A percentile compares a stretch with the other conserved stretches of the same genome.
Evolutionary conservation across 2,888 invertebrate species (phyloP).

Genomic region (Hyppa rectilinea): DNA sequence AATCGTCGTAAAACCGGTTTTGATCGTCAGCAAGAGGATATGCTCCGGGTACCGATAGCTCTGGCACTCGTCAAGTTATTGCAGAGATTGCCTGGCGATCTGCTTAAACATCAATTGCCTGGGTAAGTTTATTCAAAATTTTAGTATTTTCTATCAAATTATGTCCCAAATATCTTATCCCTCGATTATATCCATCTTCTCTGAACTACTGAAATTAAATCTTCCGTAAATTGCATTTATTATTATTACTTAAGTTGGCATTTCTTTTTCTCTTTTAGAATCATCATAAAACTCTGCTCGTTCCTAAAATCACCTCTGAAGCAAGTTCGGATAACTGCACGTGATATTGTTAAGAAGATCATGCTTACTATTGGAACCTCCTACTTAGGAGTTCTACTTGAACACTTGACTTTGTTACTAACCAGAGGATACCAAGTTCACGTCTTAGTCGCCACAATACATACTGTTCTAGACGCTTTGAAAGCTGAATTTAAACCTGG

Average conservation of each 20-base stretch:
- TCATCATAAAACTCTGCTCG: constrained; percentile 96
- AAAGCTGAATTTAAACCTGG: constrained; percentile 93
- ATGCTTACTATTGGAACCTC: constrained; percentile 95
- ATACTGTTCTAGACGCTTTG: constrained; percentile 94
- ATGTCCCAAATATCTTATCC: background rate
- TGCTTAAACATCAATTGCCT: constrained; percentile 94
- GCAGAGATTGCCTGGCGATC: constrained; percentile 95
- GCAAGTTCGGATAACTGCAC: constrained; percentile 95
- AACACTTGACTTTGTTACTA: constrained; percentile 95
- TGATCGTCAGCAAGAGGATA: constrained; percentile 97
- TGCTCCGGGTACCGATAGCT: constrained; percentile 97
- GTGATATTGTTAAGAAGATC: constrained; percentile 98
- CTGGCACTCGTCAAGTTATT: constrained; percentile 97
- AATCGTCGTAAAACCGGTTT: constrained; percentile 92
- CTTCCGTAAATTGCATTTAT: background rate
- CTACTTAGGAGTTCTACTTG: constrained; percentile 94
- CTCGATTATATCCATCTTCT: background rate
- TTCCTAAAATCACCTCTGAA: constrained; percentile 97
- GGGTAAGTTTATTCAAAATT: constrained; percentile 90
- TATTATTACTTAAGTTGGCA: background rate
- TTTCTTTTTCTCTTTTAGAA: constrained; percentile 86
- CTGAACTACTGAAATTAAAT: background rate
- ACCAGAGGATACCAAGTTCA: constrained; percentile 98
- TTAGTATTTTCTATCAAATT: background rate
- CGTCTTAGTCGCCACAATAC: constrained; percentile 97